These are phyloP conservation scores for Telenomus remus DNA, from an alignment of 1,140 invertebrate species.

Conservation along the genomic window DNA sequence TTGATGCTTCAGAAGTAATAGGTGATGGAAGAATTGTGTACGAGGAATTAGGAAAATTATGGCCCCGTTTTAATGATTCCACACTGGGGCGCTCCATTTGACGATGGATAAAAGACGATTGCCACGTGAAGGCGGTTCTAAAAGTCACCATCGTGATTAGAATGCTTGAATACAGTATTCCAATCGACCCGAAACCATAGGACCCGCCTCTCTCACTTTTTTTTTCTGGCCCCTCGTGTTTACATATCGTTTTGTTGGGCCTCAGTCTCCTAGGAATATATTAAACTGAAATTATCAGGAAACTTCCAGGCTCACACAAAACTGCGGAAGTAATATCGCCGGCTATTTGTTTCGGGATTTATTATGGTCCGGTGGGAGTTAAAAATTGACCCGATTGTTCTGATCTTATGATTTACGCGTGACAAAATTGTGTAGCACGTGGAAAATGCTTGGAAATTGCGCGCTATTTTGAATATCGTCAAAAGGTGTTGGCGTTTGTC, in stretches of 20 bases:
- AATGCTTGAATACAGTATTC: slow-evolving; percentile 24
- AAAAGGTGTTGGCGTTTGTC: slow-evolving; percentile 13
- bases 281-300: slow-evolving; percentile 37
- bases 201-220: slow-evolving; percentile 22
- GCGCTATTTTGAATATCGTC: slow-evolving; percentile 13
- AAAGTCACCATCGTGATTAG: slow-evolving; percentile 24
- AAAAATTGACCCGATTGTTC: neutral
- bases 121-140: slow-evolving; percentile 27
- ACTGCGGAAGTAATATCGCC: slow-evolving; percentile 24
- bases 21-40: slow-evolving; percentile 16
- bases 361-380: neutral
- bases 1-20: slow-evolving; percentile 15
- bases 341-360: slow-evolving; percentile 1
- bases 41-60: slow-evolving; percentile 36
- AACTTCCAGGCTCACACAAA: slow-evolving; percentile 21
- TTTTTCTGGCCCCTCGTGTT: slow-evolving; percentile 1
- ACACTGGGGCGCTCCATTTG: slow-evolving; percentile 3
- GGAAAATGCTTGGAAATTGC: slow-evolving; percentile 8
- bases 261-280: slow-evolving; percentile 19
- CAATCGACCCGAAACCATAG: slow-evolving; percentile 8
- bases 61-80: slow-evolving; percentile 13
- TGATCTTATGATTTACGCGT: neutral
- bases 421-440: no score
- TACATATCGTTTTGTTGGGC: slow-evolving; percentile 3
- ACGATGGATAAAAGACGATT: slow-evolving; percentile 12